Evolutionary conservation across 2,797 vertebrate genomes (phyloP).

Genomic region (Gadopsis marmoratus): DNA sequence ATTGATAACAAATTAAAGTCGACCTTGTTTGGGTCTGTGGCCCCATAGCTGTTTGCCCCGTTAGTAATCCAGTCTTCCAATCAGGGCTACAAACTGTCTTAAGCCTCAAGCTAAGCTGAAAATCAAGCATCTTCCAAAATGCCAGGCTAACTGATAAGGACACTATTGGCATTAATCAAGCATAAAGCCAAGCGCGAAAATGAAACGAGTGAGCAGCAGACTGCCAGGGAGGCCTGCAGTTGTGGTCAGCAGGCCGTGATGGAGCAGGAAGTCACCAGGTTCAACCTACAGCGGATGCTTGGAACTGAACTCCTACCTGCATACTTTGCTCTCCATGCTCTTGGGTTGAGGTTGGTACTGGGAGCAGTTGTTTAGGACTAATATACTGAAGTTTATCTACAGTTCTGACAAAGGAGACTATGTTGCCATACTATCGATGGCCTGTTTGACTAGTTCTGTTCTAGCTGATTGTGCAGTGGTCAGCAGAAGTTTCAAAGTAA

Average conservation of each 20-base stretch:
- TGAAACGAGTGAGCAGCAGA: not conserved
- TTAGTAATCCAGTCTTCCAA: constrained; percentile 8
- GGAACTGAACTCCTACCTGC: too few relatives aligned
- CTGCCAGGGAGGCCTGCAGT: not conserved
- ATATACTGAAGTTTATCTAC: not conserved
- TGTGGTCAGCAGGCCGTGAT: not conserved
- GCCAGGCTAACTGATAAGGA: not conserved
- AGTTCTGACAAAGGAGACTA: too few relatives aligned
- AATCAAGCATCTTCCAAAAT: constrained; percentile 23
- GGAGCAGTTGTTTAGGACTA: not conserved
- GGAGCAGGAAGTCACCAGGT: not conserved
- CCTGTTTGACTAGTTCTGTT: not conserved
- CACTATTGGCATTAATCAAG: not conserved
- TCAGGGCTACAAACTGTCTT: constrained; percentile 2
- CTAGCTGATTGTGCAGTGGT: not conserved
- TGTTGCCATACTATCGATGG: not conserved
- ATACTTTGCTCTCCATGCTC: not conserved
- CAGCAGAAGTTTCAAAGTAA: too few relatives aligned
- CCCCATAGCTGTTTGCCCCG: not conserved
- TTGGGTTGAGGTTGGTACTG: not conserved
- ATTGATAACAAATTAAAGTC: not conserved
- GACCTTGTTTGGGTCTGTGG: not conserved
- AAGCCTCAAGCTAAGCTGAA: constrained; percentile 8
- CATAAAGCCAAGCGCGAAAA: not conserved
- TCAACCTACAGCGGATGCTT: not conserved